These are phyloP conservation scores for Melanerpes formicivorus DNA, from an alignment of 2,113 vertebrate genomes.

Conservation along the genomic window DNA sequence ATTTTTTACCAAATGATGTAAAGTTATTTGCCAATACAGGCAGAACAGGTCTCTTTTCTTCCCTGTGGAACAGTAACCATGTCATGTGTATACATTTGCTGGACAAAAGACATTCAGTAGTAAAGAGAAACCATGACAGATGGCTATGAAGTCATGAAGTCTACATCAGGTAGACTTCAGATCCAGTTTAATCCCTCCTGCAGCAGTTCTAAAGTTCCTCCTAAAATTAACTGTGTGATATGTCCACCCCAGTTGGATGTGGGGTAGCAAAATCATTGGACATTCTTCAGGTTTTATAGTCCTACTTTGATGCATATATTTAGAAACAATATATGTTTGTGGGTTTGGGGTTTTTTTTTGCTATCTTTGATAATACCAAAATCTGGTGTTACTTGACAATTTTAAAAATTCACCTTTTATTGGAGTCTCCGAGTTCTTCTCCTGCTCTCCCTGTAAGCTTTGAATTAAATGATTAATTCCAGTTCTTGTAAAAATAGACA, in stretches of 20 bases:
- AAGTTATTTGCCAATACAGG: background rate
- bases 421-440: background rate
- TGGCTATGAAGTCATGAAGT: background rate
- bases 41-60: background rate
- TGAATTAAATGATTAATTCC: background rate
- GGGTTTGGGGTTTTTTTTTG: background rate
- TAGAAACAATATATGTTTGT: background rate
- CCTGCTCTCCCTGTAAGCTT: background rate
- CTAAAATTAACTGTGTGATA: background rate
- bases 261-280: background rate
- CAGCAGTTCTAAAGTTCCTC: background rate
- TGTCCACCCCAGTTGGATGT: background rate
- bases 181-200: background rate
- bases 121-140: background rate
- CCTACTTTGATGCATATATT: background rate
- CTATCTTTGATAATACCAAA: background rate
- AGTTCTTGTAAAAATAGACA: background rate
- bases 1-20: background rate
- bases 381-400: accelerated
- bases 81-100: background rate
- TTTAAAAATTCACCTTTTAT: background rate
- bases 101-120: background rate
- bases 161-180: background rate
- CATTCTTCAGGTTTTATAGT: background rate
- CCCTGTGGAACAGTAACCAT: background rate